Base-by-base conservation (phyloP, 2,888 invertebrate species). In the Acronicta leporina region DNA sequence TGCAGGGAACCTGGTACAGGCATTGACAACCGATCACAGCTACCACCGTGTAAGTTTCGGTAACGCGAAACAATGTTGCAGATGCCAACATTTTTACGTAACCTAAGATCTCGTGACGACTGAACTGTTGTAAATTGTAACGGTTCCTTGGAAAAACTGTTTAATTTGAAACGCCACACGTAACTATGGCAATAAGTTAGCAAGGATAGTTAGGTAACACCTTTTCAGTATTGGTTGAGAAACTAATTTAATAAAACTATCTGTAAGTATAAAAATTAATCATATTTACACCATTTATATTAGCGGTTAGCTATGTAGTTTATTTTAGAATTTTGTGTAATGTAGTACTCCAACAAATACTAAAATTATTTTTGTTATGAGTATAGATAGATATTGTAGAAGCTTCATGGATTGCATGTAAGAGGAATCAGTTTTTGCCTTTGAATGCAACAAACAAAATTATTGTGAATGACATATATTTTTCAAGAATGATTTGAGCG, bases 1-100 rank as follows among this genome's bases (percentile, higher is more conserved):
- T 96, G 64, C 95, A 96, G 81, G 95, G 95, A 66, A 93, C 95
- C 60, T 94, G 95, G 95, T 95, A 95, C 84, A 84, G 95, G 69
- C 94, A 95, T 92, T 95, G 94, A 94, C 91, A 73, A 55, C 68
- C 70, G 57, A 52, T 61, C 25, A 51, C 59, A 30, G 64, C 63
- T 47, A 54, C 79, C 48, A 54, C 79, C 48, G 74, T 46, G 50
- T 50, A 67, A 68, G 73, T 66, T 70, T 72, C 73, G 54, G 68
- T 58, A 54, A 64, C 54, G 66, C 70, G 53, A 68, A 78, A 59
- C 74, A 59, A 59, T 56, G 35, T 61, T 60, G 71, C 77, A 56
- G 74, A 76, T 73, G 71, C 60, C 65, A 75, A 75, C 61, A 76
- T 66, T 83, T 77, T 51, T 79, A 83, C 84, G 83, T 86, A 84